Base-by-base conservation (phyloP, 2,888 invertebrate genomes). In the Napeogenes inachia region DNA sequence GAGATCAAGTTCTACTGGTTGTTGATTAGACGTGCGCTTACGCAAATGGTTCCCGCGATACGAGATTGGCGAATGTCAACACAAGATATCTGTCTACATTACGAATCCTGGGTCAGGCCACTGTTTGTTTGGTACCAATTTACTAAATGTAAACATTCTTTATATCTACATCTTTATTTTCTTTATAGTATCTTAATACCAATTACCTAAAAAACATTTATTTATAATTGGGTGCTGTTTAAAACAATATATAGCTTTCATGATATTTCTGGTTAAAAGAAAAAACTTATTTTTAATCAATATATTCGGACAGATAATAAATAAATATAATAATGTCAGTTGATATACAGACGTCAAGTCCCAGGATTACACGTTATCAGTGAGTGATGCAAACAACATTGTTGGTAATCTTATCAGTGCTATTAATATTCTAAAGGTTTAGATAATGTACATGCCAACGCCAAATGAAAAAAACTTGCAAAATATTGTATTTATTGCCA, bases 1-100 rank as follows among this genome's bases (percentile, higher is more conserved):
- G 42, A 59, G 78, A 10, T 77, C 80, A 66, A 47, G 0, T 61
- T 71, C 70, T 0, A 59, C 8, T 83, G 82, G 87, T 73, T 32
- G 35, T 53, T 59, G 71, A 71, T 74, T 67, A 75, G 80, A 81
- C 80, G 79, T 74, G 71, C 77, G 79, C 86, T 87, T 89, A 88
- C 89, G 89, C 88, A 89, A 89, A 86, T 85, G 84, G 78, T 83
- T 84, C 81, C 80, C 77, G 77, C 77, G 77, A 71, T 71, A 77
- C 66, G 66, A 78, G 82, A 85, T 85, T 81, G 81, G 79, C 80
- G 78, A 85, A 73, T 84, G 84, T 89, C 84, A 88, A 86, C 78
- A 85, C 50, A 38, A 71, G 87, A 87, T 88, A 87, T 79, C 68
- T 66, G 82, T 84, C 84, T 85, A 50, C 50, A 50, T 50, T 57